These are phyloP conservation scores for Catharus minimus DNA, from an alignment of 2,113 vertebrate genomes.

Conservation along the genomic window DNA sequence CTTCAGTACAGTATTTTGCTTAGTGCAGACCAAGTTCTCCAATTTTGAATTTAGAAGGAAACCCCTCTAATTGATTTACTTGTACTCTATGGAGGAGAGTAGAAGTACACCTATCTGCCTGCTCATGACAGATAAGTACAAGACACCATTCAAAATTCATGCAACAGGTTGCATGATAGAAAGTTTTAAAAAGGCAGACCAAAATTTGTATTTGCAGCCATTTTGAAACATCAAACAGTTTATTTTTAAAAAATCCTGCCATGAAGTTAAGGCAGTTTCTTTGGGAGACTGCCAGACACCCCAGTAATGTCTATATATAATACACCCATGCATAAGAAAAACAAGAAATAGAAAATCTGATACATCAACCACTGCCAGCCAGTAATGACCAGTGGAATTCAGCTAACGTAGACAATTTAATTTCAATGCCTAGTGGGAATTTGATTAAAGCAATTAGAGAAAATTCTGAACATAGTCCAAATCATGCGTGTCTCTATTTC, in stretches of 20 bases:
- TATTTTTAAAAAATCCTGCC: not conserved
- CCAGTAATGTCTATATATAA: conserved; percentile 5
- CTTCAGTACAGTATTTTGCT: not conserved
- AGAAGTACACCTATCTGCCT: not conserved
- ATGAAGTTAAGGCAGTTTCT: not conserved
- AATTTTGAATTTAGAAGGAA: not conserved
- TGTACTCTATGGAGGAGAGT: not conserved
- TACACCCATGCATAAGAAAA: conserved; percentile 27
- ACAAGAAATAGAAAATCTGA: conserved; percentile 39
- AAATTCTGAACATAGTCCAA: conserved; percentile 44
- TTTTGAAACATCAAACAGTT: not conserved
- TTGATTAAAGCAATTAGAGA: conserved; percentile 63
- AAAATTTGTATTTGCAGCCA: not conserved
- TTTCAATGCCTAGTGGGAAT: conserved; percentile 59
- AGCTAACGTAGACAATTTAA: conserved; percentile 52
- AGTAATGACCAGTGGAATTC: conserved; percentile 58
- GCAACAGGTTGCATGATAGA: not conserved
- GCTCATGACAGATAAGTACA: not conserved
- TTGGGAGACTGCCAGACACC: conserved; percentile 16
- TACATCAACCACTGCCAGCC: conserved; percentile 31
- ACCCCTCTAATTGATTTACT: not conserved
- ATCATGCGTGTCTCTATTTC: conserved; percentile 14
- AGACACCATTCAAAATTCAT: not conserved
- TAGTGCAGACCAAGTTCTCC: not conserved
- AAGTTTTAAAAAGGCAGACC: not conserved